phyloP scores from a whole-genome alignment of 1,140 invertebrate genomes.

The Leptopilina boulardi region DNA sequence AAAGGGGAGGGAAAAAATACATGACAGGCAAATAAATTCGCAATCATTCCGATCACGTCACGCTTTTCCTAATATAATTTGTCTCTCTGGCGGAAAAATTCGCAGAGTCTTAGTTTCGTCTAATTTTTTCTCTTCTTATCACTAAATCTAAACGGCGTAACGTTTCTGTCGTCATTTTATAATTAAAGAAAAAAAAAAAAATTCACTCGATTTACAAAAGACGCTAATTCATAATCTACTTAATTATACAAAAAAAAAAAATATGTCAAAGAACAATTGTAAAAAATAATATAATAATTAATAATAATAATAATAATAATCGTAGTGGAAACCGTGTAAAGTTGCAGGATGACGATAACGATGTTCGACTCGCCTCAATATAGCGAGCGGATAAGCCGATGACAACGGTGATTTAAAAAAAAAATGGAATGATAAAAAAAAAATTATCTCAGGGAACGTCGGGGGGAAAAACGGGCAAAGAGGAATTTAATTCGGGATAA shows the following conservation, averaged over 20 bases:
- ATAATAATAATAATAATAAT: slow-evolving; percentile 58
- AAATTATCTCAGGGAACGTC: slow-evolving; percentile 36
- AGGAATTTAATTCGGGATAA: slow-evolving; percentile 14
- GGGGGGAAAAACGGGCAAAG: slow-evolving; percentile 25
- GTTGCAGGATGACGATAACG: slow-evolving; percentile 23
- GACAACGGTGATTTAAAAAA: slow-evolving; percentile 41
- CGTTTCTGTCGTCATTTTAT: slow-evolving; percentile 11
- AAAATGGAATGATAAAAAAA: neutral
- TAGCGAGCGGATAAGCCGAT: slow-evolving; percentile 39
- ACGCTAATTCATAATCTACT: neutral
- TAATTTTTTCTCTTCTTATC: neutral
- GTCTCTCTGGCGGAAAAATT: neutral
- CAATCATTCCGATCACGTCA: slow-evolving; percentile 6
- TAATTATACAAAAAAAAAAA: neutral
- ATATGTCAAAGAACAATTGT: slow-evolving; percentile 3
- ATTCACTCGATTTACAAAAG: neutral
- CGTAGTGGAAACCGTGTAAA: slow-evolving; percentile 26
- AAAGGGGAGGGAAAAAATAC: neutral
- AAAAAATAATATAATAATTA: slow-evolving; percentile 61
- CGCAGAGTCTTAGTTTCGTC: neutral
- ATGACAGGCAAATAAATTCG: neutral
- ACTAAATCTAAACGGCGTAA: slow-evolving; percentile 31
- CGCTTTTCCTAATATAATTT: slow-evolving; percentile 13
- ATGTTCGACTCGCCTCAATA: slow-evolving; percentile 17
- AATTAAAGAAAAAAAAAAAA: neutral